A percentile compares a stretch with the other conserved stretches of the same genome.
Conservation (phyloP, 2,888 invertebrate species). For the Polyploca ridens region DNA sequence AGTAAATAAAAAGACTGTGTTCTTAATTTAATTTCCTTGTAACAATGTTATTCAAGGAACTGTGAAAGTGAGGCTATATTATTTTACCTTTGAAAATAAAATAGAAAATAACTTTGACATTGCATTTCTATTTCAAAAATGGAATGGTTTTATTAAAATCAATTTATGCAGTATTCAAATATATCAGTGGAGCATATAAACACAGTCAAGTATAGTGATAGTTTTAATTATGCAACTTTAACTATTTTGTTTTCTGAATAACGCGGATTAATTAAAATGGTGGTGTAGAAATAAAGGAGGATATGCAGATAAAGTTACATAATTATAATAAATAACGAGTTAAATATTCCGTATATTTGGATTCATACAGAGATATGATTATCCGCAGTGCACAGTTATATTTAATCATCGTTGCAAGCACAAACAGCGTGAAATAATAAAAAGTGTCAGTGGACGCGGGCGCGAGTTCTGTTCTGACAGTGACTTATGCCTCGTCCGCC, state of each 20-base stretch:
- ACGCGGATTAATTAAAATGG: too few relatives aligned
- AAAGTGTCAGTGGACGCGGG: slow-evolving; percentile 63
- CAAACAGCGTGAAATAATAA: slow-evolving; percentile 62
- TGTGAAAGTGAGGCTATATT: background rate
- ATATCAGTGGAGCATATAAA: too few relatives aligned
- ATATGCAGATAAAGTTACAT: background rate
- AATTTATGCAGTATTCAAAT: too few relatives aligned
- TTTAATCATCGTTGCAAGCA: slow-evolving; percentile 63
- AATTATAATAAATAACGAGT: background rate
- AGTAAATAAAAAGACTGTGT: slow-evolving; percentile 5
- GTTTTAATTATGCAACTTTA: background rate
- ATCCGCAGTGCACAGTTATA: slow-evolving; percentile 21
- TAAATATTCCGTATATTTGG: background rate
- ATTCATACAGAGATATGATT: background rate
- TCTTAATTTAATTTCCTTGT: slow-evolving; percentile 5
- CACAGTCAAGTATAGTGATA: too few relatives aligned
- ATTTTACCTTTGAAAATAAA: background rate
- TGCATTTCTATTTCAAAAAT: too few relatives aligned
- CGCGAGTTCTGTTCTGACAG: slow-evolving; percentile 71
- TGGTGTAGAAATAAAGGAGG: background rate
- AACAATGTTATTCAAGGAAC: background rate
- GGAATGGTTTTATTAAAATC: too few relatives aligned
- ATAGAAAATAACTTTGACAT: too few relatives aligned
- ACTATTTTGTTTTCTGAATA: too few relatives aligned
- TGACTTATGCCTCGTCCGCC: slow-evolving; percentile 76